These are phyloP conservation scores for Cryptocheilus praepositus DNA, from an alignment of 2,888 invertebrate genomes.

Conservation along the genomic window DNA sequence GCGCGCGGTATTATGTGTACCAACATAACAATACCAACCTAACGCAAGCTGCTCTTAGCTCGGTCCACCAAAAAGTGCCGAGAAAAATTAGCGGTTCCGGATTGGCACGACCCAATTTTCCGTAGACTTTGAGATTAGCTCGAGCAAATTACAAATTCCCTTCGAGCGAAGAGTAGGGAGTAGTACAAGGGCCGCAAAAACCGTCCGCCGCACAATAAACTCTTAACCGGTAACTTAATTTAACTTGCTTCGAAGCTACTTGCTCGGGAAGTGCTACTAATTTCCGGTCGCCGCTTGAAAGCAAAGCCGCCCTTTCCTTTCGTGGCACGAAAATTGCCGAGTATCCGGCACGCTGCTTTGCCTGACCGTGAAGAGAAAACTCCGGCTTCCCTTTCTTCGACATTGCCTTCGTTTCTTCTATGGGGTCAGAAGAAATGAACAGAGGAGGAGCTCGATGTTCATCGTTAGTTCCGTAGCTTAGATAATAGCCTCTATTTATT, in stretches of 20 bases:
- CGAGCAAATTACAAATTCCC: slow-evolving; percentile 2
- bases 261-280: slow-evolving; percentile 9
- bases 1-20: too few relatives aligned
- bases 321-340: slow-evolving; percentile 4
- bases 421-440: too few relatives aligned
- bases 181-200: neutral
- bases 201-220: slow-evolving; percentile 1
- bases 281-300: slow-evolving; percentile 13
- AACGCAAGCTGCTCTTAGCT: too few relatives aligned
- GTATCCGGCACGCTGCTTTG: slow-evolving; percentile 4
- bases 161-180: neutral
- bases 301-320: slow-evolving; percentile 9
- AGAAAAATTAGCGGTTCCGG: too few relatives aligned
- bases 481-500: too few relatives aligned
- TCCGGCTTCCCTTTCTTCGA: neutral
- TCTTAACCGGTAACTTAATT: slow-evolving; percentile 9
- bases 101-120: neutral
- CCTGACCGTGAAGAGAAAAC: slow-evolving; percentile 4
- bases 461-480: too few relatives aligned
- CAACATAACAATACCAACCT: too few relatives aligned
- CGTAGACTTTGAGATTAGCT: neutral
- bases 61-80: too few relatives aligned
- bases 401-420: neutral
- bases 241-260: neutral
- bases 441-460: too few relatives aligned